Evolutionary conservation across 1,140 invertebrate species (phyloP).

Genomic region (Pantala flavescens): DNA sequence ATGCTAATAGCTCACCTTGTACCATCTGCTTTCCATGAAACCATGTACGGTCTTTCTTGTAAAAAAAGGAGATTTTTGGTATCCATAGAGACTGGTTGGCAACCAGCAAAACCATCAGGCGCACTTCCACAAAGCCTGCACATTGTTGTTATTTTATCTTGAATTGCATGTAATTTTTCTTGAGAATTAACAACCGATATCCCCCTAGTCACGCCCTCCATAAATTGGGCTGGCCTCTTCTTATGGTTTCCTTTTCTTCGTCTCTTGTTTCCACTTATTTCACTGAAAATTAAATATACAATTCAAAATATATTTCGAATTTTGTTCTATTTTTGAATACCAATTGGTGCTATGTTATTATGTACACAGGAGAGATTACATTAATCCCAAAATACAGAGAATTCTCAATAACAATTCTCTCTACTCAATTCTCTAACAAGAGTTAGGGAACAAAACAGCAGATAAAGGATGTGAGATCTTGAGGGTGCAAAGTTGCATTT

Average conservation of each 20-base stretch:
- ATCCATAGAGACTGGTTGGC: conserved; percentile 95
- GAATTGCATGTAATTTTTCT: conserved; percentile 54
- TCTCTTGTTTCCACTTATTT: conserved; percentile 29
- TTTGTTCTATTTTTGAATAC: too few species aligned
- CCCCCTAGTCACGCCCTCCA: conserved; percentile 71
- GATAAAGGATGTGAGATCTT: too few species aligned
- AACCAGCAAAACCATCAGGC: conserved; percentile 81
- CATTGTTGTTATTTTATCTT: conserved; percentile 65
- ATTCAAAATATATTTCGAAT: too few species aligned
- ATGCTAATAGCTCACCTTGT: conserved; percentile 49
- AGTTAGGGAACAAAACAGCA: too few species aligned
- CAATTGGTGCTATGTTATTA: too few species aligned
- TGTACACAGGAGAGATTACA: too few species aligned
- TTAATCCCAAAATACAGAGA: too few species aligned
- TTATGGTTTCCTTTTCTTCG: conserved; percentile 37
- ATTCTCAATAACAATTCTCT: too few species aligned
- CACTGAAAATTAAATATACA: too few species aligned
- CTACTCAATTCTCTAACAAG: too few species aligned
- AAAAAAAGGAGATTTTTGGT: conserved; percentile 67
- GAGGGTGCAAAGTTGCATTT: too few species aligned
- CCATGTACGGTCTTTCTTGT: conserved; percentile 73
- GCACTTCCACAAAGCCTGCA: conserved; percentile 46
- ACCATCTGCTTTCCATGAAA: conserved; percentile 99
- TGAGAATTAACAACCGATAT: conserved; percentile 43
- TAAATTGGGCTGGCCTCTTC: conserved; percentile 54